Evolutionary conservation across 2,888 invertebrate species (phyloP), one percentile per base, ranked within the genome.

Genomic region (Eulithis testata): DNA sequence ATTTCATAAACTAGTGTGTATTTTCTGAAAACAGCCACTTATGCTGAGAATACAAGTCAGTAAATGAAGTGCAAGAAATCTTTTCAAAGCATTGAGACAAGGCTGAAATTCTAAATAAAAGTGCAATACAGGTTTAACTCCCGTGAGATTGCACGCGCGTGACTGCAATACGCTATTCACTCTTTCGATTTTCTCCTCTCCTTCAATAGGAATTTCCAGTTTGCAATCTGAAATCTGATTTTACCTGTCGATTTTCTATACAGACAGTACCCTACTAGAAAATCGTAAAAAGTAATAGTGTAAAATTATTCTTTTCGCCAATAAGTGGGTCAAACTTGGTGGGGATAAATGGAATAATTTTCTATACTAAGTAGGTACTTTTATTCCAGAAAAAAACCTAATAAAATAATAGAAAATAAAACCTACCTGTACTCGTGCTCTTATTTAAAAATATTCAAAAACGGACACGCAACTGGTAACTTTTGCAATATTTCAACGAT

Each of bases 401-500:
- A 31, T 31, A 21, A 21, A 21, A 21, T n/a, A 21, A 21, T 21
- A 21, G 21, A 21, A 21, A 21, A 21, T 21, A 21, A 21, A 21
- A 21, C 21, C 21, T 21, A 21, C 21, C 21, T 37, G 37, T 37
- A 37, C 37, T 37, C 37, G 37, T 37, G 8, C 21, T 21, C 21
- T 1, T 21, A 21, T 21, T 21, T 37, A 37, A 37, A 37, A 37
- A 37, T 37, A 37, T 37, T 21, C 21, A 21, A 21, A 21, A 21
- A 1, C 50, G 36, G 50, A 63, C 31, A 47, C 14, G n/a, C 40
- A 31, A 31, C 31, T 31, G 59, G 36, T 59, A 36, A 53, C 36
- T 31, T 54, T 59, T 54, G 14, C 58, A 43, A 63, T 65, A 57
- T 63, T 47, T 61, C 62, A 59, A 51, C 61, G 59, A 66, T 66